phyloP scores from a whole-genome alignment of 1,140 invertebrate genomes.

The Bursaphelenchus mucronatus region DNA sequence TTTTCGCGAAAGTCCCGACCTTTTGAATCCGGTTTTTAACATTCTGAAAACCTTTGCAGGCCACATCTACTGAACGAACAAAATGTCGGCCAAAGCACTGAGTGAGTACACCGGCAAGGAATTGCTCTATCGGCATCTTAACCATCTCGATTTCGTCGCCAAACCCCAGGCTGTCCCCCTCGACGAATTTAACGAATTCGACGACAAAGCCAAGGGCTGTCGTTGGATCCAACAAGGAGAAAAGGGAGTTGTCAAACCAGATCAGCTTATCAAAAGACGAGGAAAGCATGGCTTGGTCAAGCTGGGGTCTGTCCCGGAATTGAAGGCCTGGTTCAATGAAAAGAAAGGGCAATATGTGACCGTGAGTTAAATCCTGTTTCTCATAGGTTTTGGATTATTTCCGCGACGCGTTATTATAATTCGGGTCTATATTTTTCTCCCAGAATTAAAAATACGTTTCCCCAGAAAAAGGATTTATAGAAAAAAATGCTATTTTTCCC shows the following conservation, averaged over 20 bases:
- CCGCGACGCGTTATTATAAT: too few relatives aligned
- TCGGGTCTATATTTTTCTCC: too few relatives aligned
- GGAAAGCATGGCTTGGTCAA: conserved; percentile 95
- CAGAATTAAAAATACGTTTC: too few relatives aligned
- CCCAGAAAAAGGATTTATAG: too few relatives aligned
- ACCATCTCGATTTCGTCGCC: conserved; percentile 67
- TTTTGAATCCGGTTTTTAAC: too few relatives aligned
- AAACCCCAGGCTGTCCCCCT: conserved; percentile 79
- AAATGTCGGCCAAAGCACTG: conserved; percentile 96
- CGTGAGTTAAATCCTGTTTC: conserved; percentile 63
- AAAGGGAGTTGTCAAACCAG: conserved; percentile 88
- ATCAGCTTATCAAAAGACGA: conserved; percentile 94
- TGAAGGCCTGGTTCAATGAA: conserved; percentile 81
- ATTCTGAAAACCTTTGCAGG: too few relatives aligned
- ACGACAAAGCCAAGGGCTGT: conserved; percentile 71
- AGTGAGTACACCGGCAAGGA: conserved; percentile 90
- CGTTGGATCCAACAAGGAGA: conserved; percentile 76
- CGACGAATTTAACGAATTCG: conserved; percentile 75
- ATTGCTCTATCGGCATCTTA: conserved; percentile 79
- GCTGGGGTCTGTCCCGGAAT: conserved; percentile 77
- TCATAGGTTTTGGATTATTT: not conserved
- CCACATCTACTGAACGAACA: too few relatives aligned
- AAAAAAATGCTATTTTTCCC: too few relatives aligned
- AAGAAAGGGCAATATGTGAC: conserved; percentile 77
- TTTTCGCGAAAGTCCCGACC: too few relatives aligned